Percentiles rank a stretch among this genome's conserved stretches.
phyloP scores from a whole-genome alignment of 2,888 invertebrate species.

The Spisula solida region DNA sequence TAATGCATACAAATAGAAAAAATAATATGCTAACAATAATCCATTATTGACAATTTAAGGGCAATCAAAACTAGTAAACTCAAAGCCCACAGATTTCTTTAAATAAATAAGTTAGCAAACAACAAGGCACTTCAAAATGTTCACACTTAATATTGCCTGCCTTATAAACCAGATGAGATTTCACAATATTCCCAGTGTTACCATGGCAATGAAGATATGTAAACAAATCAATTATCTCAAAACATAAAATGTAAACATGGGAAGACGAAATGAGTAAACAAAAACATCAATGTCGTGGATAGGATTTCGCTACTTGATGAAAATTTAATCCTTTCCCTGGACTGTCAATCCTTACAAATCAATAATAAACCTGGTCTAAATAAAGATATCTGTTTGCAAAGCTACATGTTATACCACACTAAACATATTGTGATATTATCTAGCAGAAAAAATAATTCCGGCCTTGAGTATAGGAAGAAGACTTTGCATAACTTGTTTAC shows the following conservation, averaged over 20 bases:
- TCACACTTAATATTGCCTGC: conserved; percentile 34
- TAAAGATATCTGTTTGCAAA: conserved; percentile 65
- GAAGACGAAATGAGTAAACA: conserved; percentile 66
- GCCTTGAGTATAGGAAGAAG: neutral
- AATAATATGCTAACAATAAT: neutral
- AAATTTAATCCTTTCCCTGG: conserved; percentile 55
- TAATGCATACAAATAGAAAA: too few relatives aligned
- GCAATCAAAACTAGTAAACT: conserved; percentile 22
- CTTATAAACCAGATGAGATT: conserved; percentile 42
- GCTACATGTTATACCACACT: conserved; percentile 15
- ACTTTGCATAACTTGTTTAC: neutral
- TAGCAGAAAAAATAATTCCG: neutral
- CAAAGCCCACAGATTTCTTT: conserved; percentile 15
- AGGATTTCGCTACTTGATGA: conserved; percentile 67
- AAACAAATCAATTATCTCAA: conserved; percentile 73
- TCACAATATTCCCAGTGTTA: conserved; percentile 39
- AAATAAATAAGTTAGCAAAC: conserved; percentile 25
- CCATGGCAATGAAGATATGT: conserved; percentile 69
- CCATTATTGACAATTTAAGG: conserved; percentile 6
- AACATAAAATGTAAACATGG: conserved; percentile 74
- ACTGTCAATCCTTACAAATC: conserved; percentile 56
- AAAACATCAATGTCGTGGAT: conserved; percentile 70
- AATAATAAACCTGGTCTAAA: conserved; percentile 59
- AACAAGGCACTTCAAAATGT: conserved; percentile 32
- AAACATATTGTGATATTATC: neutral